Base-by-base conservation (phyloP, 1,140 invertebrate species). In the Pogonus chalceus region DNA sequence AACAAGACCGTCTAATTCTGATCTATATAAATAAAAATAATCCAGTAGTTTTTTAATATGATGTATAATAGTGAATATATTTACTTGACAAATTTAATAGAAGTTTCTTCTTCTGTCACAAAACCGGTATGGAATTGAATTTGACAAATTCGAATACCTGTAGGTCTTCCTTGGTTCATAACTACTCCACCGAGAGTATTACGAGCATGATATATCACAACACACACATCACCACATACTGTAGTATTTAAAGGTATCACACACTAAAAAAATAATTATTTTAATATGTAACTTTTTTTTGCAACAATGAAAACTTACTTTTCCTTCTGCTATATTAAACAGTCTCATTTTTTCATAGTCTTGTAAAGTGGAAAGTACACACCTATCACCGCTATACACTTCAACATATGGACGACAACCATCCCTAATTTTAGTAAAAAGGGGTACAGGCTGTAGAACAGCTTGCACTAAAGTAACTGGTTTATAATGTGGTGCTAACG, bases 321-420 rank as follows among this genome's bases (percentile, higher is more conserved):
- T 90, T 35, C 85, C 85, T 61, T 89, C 85, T 56, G 81, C 77
- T 54, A 86, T 80, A 54, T 82, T 80, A 62, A 83, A 88, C n/a
- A 89, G 65, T 59, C 83, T 82, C 79, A 96, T 87, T 64, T 82
- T 83, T 58, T 96, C 93, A 68, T 96, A 97, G 55, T 93, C 90
- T 61, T 89, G 82, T 50, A 84, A 65, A 0, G 92, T 93, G 0
- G 86, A 85, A 12, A 92, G 78, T 12, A 95, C 71, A 65, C 90
- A 77, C 43, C 90, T 81, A 56, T 92, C 90, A 62, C 90, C 91
- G 62, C 89, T 87, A 68, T 86, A 95, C 26, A 97, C 80, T 73
- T 98, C 93, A 20, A 94, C 77, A 72, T 91, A 96, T 12, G 93
- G 92, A 56, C 92, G 77, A 66, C 92, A 96, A 1, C 94, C 94